Evolutionary conservation across 2,888 invertebrate species (phyloP), one percentile per base, ranked within the genome.

Genomic region (Harmothoe impar): DNA sequence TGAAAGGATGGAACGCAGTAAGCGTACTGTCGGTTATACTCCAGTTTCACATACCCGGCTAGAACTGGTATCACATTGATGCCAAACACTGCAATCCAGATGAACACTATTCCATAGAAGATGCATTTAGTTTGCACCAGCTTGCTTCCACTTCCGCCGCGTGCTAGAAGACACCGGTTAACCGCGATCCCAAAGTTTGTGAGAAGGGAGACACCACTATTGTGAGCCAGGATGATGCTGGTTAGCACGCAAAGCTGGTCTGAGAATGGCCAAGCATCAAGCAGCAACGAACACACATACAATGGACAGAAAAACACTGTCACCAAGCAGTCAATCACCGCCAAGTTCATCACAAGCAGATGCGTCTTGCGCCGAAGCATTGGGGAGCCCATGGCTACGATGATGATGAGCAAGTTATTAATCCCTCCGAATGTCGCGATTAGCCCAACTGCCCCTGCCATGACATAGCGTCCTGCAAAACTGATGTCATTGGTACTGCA

Each of bases 171-270:
- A 72, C 62, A 72, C 5, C 89, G 51, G 35, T 89, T 89, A 31
- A 89, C 25, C 0, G 89, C 89, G 20, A 89, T 89, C 1, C 68
- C 68, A 68, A 89, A 89, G 72, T 89, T 89, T 0, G 89, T 89
- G 17, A 89, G 51, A 5, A 89, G 23, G 1, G 89, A 89, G 25
- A 89, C 89, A n/a, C 89, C 89, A 33, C 35, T 89, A 29, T 62
- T 89, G 72, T 89, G 72, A 7, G 62, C 31, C 15, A 89, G n/a
- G 51, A 89, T 25, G 3, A 89, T 10, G 31, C 68, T 72, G 31
- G 89, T 43, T 17, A 89, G n/a, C 20, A 68, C 29, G 31, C 89
- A 89, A 1, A 62, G 20, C 5, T 31, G 12, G 23, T 62, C n/a
- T 1, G 62, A 62, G 25, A 62, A 35, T 20, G 89, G 89, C 89